Evolutionary conservation across 2,888 invertebrate genomes (phyloP).

Genomic region (Blomia tropicalis): DNA sequence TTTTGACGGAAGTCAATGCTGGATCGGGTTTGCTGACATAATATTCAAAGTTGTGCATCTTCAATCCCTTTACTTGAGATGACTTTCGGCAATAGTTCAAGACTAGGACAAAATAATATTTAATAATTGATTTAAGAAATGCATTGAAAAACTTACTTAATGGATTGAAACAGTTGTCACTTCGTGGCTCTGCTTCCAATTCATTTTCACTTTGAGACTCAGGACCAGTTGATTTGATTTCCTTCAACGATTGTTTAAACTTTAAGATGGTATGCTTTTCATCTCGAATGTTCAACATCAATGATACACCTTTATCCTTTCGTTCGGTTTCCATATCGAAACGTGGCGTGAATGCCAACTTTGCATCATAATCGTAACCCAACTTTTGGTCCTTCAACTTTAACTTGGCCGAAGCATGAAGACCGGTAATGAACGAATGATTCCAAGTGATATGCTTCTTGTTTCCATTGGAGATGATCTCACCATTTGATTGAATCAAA

Average conservation of each 20-base stretch:
- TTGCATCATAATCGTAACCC: conserved; percentile 10
- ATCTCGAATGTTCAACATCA: not conserved
- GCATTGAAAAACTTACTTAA: conserved; percentile 12
- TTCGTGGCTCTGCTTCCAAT: not conserved
- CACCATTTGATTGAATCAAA: not conserved
- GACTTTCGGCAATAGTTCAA: not conserved
- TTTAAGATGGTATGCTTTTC: not conserved
- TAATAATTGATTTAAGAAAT: not conserved
- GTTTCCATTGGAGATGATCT: not conserved
- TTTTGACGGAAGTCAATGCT: not conserved
- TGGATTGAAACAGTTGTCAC: not conserved
- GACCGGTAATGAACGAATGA: not conserved
- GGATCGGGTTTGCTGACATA: not conserved
- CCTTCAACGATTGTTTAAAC: conserved; percentile 6
- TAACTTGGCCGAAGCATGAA: conserved; percentile 1
- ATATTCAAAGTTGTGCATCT: conserved; percentile 18
- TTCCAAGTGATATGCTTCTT: not conserved
- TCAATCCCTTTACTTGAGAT: not conserved
- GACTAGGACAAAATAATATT: not conserved
- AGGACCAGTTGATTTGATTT: not conserved
- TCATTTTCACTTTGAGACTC: not conserved
- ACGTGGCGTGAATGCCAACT: not conserved
- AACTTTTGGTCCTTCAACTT: conserved; percentile 9
- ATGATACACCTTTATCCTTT: not conserved
- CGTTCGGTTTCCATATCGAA: not conserved